Evolutionary conservation across 2,113 vertebrate genomes (phyloP), one percentile per base, ranked within the genome.

Genomic region (Argyrosomus japonicus): DNA sequence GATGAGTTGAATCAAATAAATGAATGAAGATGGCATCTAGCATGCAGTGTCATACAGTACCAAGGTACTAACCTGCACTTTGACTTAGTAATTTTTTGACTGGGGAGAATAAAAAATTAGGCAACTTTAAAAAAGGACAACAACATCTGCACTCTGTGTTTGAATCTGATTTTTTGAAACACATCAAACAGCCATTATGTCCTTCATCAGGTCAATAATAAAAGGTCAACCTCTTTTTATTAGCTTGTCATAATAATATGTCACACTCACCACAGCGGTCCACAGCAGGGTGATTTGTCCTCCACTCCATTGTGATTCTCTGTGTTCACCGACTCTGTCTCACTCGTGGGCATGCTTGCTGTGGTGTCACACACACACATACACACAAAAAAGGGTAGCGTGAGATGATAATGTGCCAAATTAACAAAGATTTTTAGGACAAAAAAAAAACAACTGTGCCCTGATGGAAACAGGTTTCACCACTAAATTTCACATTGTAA

Each of bases 81-180:
- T 94, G 98, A 99, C 94, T 99, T 99, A 91, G 97, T 97, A 90
- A 99, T 97, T 94, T 97, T 97, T 95, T 98, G 97, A 96, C 98
- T 99, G 95, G 75, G 95, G 96, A 83, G 87, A 82, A 87, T 78
- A 88, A 87, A 92, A 87, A 54, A 93, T 79, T 51, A 87, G 23
- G 58, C 15, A 83, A 43, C 47, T 68, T 87, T 88, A 63, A 84
- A 76, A 69, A 74, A 54, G 11, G 9, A 29, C 13, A 58, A 68
- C 14, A 75, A 43, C 14, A 53, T 53, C 7, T 80, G 21, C 18
- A 60, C 27, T 51, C 2, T 48, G 47, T 40, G 40, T 67, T 53
- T 36, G 15, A 50, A 27, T 75, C 17, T 11, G 3, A 29, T 15
- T 36, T 40, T 25, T 25, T 40, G 36, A 40, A 8, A 51, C 19